A percentile compares a stretch with the other conserved stretches of the same genome.
These are phyloP conservation scores for Riparia riparia DNA, from an alignment of 2,113 vertebrate species.

Conservation along the genomic window DNA sequence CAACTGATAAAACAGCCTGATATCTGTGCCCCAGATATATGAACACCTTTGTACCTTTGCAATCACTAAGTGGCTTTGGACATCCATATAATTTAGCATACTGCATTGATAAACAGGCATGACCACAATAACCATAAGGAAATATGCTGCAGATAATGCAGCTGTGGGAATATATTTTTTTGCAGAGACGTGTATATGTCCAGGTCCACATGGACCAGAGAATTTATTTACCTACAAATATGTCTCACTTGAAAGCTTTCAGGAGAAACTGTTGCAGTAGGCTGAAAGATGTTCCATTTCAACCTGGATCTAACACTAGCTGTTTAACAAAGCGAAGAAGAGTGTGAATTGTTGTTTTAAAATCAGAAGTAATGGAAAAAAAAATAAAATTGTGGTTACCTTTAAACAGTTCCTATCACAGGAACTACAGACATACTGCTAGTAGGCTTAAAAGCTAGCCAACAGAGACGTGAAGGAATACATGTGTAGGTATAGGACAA, in stretches of 20 bases:
- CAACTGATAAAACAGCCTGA: not conserved
- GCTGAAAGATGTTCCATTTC: not conserved
- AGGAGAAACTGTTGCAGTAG: not conserved
- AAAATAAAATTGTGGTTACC: not conserved
- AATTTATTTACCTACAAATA: not conserved
- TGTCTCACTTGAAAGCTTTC: not conserved
- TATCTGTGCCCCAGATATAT: not conserved
- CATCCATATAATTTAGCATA: not conserved
- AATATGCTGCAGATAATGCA: fast-evolving
- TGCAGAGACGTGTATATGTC: not conserved
- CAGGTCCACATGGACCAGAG: not conserved
- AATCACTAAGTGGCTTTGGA: not conserved
- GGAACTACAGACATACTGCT: not conserved
- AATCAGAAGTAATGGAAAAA: not conserved
- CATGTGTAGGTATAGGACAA: fast-evolving
- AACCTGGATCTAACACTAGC: not conserved
- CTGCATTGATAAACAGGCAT: fast-evolving
- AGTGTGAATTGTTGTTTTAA: not conserved
- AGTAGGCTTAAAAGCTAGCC: not conserved
- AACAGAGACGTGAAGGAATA: not conserved
- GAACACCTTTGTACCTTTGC: not conserved
- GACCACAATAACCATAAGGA: not conserved
- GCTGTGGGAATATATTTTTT: not conserved
- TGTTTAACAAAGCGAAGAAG: not conserved
- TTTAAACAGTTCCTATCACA: not conserved